Evolutionary conservation across 2,113 vertebrate species (phyloP).

Genomic region (Scomber scombrus): DNA sequence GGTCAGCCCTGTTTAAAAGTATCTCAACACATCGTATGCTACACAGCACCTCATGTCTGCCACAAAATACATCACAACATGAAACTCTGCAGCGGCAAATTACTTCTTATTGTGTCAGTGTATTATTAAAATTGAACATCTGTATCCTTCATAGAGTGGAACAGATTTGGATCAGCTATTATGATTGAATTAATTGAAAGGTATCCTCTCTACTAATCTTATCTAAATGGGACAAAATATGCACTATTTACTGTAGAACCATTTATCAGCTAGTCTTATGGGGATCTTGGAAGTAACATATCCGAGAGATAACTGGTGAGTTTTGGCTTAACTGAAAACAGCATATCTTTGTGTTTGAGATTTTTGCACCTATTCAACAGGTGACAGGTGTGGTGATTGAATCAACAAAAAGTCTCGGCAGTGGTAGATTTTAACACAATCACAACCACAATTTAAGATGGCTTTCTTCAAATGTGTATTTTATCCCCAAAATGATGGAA

Average conservation of each 20-base stretch:
- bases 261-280: too few species aligned
- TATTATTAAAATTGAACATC: neutral
- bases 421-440: neutral
- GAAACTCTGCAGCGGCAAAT: too few species aligned
- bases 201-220: neutral
- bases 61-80: too few species aligned
- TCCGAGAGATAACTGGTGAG: neutral
- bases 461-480: neutral
- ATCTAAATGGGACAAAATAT: neutral
- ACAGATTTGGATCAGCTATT: slow-evolving; percentile 24
- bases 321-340: neutral
- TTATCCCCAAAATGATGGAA: neutral
- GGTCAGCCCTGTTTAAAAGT: too few species aligned
- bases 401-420: neutral
- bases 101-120: too few species aligned
- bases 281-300: neutral
- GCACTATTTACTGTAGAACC: neutral
- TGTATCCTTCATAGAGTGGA: neutral
- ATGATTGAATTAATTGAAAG: slow-evolving; percentile 3
- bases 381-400: neutral
- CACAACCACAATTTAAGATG: neutral
- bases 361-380: neutral
- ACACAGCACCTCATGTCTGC: too few species aligned
- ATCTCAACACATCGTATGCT: too few species aligned
- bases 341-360: neutral